Evolutionary conservation across 2,113 vertebrate genomes (phyloP).

Genomic region (Triplophysa dalaica): DNA sequence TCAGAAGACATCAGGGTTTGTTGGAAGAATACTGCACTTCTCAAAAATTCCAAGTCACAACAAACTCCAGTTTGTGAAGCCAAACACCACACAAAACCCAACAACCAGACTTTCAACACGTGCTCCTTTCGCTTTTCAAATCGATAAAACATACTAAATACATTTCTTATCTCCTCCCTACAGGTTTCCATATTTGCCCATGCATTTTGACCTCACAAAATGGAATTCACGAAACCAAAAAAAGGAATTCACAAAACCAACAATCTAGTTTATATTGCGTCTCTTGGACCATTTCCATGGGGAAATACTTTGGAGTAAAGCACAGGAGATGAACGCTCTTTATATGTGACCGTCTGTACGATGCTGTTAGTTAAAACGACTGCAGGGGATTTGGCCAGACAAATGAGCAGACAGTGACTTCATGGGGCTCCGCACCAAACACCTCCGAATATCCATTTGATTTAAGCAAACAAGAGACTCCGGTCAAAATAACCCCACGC

Average conservation of each 20-base stretch:
- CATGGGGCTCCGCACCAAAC: constrained; percentile 40
- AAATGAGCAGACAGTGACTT: constrained; percentile 64
- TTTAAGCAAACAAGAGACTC: constrained; percentile 56
- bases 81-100: too few species aligned
- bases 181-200: background rate
- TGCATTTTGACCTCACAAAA: background rate
- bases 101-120: too few species aligned
- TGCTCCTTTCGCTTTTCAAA: background rate
- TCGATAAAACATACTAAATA: background rate
- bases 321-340: constrained; percentile 35
- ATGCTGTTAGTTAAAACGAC: constrained; percentile 39
- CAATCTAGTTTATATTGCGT: background rate
- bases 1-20: too few species aligned
- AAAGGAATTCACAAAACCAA: constrained; percentile 33
- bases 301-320: constrained; percentile 3
- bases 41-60: too few species aligned
- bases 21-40: too few species aligned
- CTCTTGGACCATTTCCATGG: background rate
- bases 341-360: background rate
- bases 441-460: constrained; percentile 56
- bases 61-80: too few species aligned
- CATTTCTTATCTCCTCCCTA: background rate
- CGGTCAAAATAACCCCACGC: constrained; percentile 53
- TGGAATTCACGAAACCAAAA: constrained; percentile 33
- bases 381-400: constrained; percentile 52